Conservation (phyloP, 2,888 invertebrate species). For the Sphaerophoria rueppellii region DNA sequence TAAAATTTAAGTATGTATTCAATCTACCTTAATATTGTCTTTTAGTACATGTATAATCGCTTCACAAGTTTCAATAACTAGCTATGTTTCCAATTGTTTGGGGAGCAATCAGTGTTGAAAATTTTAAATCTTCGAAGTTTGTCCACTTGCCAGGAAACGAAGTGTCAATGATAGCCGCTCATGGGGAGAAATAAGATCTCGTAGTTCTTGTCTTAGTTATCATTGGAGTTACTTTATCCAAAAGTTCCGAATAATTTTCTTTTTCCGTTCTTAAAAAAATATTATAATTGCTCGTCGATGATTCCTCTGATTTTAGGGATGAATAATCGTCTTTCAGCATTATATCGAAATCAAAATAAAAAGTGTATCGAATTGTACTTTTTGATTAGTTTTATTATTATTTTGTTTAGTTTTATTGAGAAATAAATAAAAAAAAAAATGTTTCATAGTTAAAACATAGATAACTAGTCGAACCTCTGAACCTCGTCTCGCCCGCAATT, state of each 20-base stretch:
- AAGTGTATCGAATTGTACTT: no score
- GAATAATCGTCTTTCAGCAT: no score
- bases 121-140: conserved; percentile 13
- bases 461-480: no score
- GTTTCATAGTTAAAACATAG: no score
- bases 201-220: conserved; percentile 3
- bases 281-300: not conserved
- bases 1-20: not conserved
- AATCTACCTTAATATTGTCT: not conserved
- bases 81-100: conserved; percentile 8
- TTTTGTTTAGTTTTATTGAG: no score
- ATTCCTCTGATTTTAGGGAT: not conserved
- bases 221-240: conserved; percentile 3
- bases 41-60: conserved; percentile 13
- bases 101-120: not conserved
- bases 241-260: not conserved
- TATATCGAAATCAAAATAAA: no score
- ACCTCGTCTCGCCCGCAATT: no score
- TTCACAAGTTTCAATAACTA: not conserved
- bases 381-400: no score
- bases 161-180: conserved; percentile 3
- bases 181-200: conserved; percentile 14
- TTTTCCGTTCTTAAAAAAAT: conserved; percentile 1
- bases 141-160: conserved; percentile 14
- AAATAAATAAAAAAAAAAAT: no score